phyloP scores from a whole-genome alignment of 2,797 vertebrate genomes.

The Australoheros facetus region DNA sequence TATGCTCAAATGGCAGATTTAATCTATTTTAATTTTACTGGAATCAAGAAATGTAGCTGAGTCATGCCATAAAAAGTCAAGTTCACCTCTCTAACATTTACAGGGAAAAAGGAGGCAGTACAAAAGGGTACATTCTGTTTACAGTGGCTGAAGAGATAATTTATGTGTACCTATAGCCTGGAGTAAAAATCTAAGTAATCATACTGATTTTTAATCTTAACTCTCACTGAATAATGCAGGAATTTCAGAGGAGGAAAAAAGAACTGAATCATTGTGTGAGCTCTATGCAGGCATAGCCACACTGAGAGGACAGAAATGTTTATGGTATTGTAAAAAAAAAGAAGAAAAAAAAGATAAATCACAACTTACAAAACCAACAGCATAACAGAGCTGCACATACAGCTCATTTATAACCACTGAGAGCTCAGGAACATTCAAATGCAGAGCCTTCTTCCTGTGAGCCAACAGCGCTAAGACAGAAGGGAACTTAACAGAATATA shows the following conservation, averaged over 20 bases:
- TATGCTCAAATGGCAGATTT: too few species aligned
- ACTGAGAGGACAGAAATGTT: neutral
- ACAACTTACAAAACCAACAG: neutral
- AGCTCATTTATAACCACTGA: neutral
- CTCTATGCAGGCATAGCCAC: neutral
- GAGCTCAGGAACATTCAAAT: neutral
- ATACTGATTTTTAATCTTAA: neutral
- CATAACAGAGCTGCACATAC: neutral
- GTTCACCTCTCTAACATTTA: neutral
- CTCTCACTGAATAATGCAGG: neutral
- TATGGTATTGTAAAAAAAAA: fast-evolving
- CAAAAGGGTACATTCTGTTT: neutral
- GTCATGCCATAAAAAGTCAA: neutral
- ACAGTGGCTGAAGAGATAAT: neutral
- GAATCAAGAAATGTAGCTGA: too few species aligned
- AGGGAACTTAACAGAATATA: neutral
- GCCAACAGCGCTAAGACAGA: neutral
- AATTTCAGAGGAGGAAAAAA: neutral
- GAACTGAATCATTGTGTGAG: neutral
- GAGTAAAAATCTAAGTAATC: neutral
- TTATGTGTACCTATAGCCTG: neutral
- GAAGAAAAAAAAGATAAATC: neutral
- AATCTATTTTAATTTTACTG: too few species aligned
- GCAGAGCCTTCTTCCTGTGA: neutral
- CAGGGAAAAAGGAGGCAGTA: neutral